Conservation (phyloP, 2,888 invertebrate species). For the Prosapia bicincta region DNA sequence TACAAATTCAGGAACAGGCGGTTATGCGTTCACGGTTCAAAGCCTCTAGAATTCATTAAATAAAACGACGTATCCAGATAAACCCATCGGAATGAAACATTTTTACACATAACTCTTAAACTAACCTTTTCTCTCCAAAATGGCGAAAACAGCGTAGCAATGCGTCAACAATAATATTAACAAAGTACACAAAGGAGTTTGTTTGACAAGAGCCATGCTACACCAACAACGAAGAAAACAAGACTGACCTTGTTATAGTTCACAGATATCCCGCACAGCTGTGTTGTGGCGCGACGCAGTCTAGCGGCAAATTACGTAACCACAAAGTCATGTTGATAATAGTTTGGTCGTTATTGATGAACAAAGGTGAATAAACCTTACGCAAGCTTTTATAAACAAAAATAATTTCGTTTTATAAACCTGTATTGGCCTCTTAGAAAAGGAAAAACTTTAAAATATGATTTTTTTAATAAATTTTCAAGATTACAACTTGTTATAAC, state of each 20-base stretch:
- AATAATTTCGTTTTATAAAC: too few relatives aligned
- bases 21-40: too few relatives aligned
- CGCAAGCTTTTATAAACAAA: too few relatives aligned
- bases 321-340: not conserved
- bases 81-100: too few relatives aligned
- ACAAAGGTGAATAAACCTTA: not conserved
- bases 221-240: not conserved
- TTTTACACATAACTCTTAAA: too few relatives aligned
- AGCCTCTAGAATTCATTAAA: too few relatives aligned
- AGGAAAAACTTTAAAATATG: too few relatives aligned
- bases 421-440: too few relatives aligned
- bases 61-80: too few relatives aligned
- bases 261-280: not conserved
- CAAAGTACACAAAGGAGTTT: not conserved
- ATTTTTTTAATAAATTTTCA: too few relatives aligned
- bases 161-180: not conserved
- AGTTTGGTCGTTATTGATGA: not conserved
- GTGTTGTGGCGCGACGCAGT: not conserved
- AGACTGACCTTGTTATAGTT: not conserved
- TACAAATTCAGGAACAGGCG: too few relatives aligned
- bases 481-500: too few relatives aligned
- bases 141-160: not conserved
- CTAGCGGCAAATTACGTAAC: not conserved
- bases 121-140: not conserved
- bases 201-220: not conserved